Conservation (phyloP, 2,797 vertebrate genomes). For the Hydrophis major region DNA sequence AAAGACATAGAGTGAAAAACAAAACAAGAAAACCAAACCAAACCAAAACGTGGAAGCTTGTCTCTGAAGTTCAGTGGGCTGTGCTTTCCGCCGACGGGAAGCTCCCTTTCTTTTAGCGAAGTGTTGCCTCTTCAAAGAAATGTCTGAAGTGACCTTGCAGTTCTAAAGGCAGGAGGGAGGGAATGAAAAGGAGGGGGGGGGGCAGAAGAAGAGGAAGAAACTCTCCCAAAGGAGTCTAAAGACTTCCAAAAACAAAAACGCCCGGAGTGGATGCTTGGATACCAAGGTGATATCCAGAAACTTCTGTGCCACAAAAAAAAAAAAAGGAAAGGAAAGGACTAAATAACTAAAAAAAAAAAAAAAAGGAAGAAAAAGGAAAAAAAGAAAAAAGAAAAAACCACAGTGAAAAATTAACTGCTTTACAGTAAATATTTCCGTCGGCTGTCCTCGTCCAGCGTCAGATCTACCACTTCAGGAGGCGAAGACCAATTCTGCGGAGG, state of each 20-base stretch:
- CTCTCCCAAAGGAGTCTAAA: conserved; percentile 37
- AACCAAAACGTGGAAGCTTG: conserved; percentile 45
- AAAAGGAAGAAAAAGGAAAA: not conserved
- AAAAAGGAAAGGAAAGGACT: conserved; percentile 17
- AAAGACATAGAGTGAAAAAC: conserved; percentile 19
- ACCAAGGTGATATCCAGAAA: conserved; percentile 55
- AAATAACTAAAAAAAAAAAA: conserved; percentile 41
- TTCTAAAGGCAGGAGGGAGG: conserved; percentile 35
- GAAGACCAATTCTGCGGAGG: conserved; percentile 90
- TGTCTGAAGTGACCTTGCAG: conserved; percentile 56
- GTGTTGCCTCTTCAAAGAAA: conserved; percentile 42
- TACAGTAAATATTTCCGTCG: conserved; percentile 94
- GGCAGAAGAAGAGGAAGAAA: conserved; percentile 43
- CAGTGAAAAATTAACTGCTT: conserved; percentile 60
- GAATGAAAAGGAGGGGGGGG: not conserved
- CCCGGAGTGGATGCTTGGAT: conserved; percentile 65
- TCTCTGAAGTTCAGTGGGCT: conserved; percentile 45
- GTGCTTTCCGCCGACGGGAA: conserved; percentile 43
- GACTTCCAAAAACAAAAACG: conserved; percentile 41
- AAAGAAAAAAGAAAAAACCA: conserved; percentile 6
- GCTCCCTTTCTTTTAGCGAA: conserved; percentile 46
- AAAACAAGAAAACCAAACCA: too few species aligned
- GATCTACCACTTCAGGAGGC: conserved; percentile 93
- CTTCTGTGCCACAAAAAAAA: conserved; percentile 63
- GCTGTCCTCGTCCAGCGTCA: conserved; percentile 93